Evolutionary conservation across 2,888 invertebrate species (phyloP), one percentile per base, ranked within the genome.

Genomic region (Neocrepidodera transversa): DNA sequence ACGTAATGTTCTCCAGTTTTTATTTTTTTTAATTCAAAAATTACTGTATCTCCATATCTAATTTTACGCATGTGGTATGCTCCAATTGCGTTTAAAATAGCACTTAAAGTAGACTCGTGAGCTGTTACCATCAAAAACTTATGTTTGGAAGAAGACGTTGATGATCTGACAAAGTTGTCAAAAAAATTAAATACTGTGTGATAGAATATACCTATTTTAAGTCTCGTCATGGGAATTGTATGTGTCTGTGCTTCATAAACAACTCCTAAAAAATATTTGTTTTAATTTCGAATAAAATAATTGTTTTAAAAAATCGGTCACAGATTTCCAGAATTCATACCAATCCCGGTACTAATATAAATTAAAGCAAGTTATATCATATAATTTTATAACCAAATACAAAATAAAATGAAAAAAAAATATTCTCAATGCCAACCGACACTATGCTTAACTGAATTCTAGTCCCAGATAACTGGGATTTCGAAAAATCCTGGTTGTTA

Each of bases 81-180:
- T 10, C 85, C 85, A n/a, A 95, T 77, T 0, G 88, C 83, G 74
- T 87, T 88, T 1, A 94, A 81, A 30, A 93, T 69, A 69, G 85
- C 88, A 0, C 87, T 89, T 6, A 95, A 78, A 0, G 91, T 93
- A 0, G 87, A 84, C 74, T 95, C 95, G 72, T 95, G 95, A 0
- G 83, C 92, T 63, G 92, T 91, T 70, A 90, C 91, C 49, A 93
- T 82, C 72, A 86, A 84, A 38, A 92, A 65, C 65, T 87, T 89
- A 16, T 85, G 80, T 11, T 50, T 45, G n/a, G 8, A 5, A 1
- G 47, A 32, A 11, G 8, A 8, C 4, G 47, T 36, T 10, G 26
- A 32, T 16, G 48, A 11, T 38, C 55, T 59, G 26, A 60, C 61
- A 14, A 45, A 40, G 0, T 81, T 72, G 0, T 78, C 70, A 80